These are phyloP conservation scores for Lasioglossum zephyrum DNA, from an alignment of 2,888 invertebrate species.

Conservation along the genomic window DNA sequence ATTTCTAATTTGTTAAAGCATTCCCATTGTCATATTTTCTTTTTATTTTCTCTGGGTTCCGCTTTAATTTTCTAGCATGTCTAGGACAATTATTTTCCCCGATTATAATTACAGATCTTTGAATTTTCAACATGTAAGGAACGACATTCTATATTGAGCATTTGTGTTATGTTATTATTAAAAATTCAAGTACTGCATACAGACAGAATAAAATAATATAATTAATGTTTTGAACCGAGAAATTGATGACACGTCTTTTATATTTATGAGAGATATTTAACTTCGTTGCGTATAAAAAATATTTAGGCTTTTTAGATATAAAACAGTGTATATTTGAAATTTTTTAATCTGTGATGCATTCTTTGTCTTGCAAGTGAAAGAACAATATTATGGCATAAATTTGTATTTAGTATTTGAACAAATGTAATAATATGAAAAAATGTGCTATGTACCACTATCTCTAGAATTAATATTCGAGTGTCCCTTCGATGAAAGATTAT, in stretches of 20 bases:
- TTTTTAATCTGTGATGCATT: background rate
- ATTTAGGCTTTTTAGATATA: background rate
- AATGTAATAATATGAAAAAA: constrained; percentile 2
- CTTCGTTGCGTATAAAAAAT: background rate
- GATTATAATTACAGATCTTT: constrained; percentile 27
- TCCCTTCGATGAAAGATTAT: background rate
- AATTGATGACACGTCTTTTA: background rate
- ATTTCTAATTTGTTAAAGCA: constrained; percentile 44
- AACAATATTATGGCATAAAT: background rate
- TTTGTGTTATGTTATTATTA: constrained; percentile 36
- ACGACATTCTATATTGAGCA: constrained; percentile 60
- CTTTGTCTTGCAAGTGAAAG: background rate
- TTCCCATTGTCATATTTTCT: constrained; percentile 27
- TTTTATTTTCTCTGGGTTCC: constrained; percentile 28
- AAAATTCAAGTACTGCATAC: background rate
- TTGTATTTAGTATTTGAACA: background rate
- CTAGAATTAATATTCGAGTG: constrained; percentile 11
- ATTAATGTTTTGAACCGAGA: background rate
- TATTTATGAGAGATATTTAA: background rate
- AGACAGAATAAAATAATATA: background rate
- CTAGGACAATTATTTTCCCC: constrained; percentile 36
- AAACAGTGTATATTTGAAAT: constrained; percentile 12
- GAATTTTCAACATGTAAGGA: constrained; percentile 51
- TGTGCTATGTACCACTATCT: background rate
- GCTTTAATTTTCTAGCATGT: constrained; percentile 36